A percentile compares a stretch with the other conserved stretches of the same genome.
Evolutionary conservation across 2,888 invertebrate species (phyloP).

Genomic region (Latrodectus elegans): DNA sequence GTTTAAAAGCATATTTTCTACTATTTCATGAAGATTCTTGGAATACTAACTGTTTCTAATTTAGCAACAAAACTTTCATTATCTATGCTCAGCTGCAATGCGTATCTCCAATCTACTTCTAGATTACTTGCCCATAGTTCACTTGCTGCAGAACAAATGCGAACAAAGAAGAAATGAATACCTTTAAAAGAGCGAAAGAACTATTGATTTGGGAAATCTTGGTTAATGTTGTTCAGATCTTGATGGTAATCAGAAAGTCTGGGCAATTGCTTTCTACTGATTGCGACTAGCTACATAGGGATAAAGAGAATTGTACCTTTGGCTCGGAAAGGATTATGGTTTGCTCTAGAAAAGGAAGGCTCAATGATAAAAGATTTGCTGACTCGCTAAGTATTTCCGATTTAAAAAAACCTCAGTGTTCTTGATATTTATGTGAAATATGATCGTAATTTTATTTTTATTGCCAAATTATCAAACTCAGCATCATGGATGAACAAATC

Average conservation of each 20-base stretch:
- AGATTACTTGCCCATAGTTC: neutral
- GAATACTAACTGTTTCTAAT: neutral
- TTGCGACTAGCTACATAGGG: neutral
- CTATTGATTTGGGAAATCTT: neutral
- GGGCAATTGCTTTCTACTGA: neutral
- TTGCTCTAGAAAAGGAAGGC: too few relatives aligned
- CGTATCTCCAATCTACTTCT: neutral
- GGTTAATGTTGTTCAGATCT: neutral
- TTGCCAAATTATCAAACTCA: too few relatives aligned
- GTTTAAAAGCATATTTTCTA: too few relatives aligned
- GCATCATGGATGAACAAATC: too few relatives aligned
- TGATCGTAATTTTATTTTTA: too few relatives aligned
- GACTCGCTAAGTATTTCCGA: too few relatives aligned
- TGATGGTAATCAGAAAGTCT: neutral
- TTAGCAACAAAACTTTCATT: neutral
- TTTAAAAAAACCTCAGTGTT: too few relatives aligned
- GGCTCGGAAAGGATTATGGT: too few relatives aligned
- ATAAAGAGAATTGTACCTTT: too few relatives aligned
- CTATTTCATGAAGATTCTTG: too few relatives aligned
- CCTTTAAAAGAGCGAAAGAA: neutral
- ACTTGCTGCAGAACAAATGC: neutral
- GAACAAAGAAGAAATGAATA: neutral
- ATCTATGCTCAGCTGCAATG: neutral
- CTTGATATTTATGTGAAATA: too few relatives aligned
- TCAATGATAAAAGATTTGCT: too few relatives aligned